These are phyloP conservation scores for Scopus umbretta DNA, from an alignment of 2,113 vertebrate genomes.

Conservation along the genomic window DNA sequence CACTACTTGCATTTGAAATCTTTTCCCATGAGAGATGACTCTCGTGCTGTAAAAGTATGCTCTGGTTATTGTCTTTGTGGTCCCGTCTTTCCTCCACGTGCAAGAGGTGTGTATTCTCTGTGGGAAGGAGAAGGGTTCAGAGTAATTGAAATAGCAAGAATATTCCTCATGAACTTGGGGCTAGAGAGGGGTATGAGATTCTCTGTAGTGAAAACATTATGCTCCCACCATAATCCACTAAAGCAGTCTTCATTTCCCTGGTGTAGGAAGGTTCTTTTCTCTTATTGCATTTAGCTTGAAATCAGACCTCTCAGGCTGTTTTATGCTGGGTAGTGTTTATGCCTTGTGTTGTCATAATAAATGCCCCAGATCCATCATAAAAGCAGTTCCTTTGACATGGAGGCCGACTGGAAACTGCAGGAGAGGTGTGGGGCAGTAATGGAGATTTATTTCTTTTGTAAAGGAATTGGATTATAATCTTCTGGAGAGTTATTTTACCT, in stretches of 20 bases:
- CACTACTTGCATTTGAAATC: neutral
- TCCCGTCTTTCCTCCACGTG: neutral
- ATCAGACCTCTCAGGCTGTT: neutral
- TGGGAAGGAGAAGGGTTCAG: neutral
- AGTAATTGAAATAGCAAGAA: neutral
- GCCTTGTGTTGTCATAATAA: neutral
- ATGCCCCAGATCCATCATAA: constrained; percentile 17
- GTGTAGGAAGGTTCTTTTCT: neutral
- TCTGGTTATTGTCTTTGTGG: neutral
- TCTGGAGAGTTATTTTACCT: constrained; percentile 6
- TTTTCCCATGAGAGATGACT: neutral
- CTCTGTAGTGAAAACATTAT: neutral
- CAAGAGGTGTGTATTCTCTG: neutral
- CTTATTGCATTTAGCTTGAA: constrained; percentile 14
- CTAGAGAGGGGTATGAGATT: neutral
- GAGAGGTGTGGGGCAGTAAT: neutral
- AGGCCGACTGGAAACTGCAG: neutral
- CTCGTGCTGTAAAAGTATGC: neutral
- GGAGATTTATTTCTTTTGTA: neutral
- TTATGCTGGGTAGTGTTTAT: neutral
- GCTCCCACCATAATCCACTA: neutral
- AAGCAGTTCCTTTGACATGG: neutral
- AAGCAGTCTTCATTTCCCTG: constrained; percentile 16
- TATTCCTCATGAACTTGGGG: neutral
- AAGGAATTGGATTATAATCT: neutral